Base-by-base conservation (phyloP, 64 coral and sea anemone genomes). In the Anthopleura sola region DNA sequence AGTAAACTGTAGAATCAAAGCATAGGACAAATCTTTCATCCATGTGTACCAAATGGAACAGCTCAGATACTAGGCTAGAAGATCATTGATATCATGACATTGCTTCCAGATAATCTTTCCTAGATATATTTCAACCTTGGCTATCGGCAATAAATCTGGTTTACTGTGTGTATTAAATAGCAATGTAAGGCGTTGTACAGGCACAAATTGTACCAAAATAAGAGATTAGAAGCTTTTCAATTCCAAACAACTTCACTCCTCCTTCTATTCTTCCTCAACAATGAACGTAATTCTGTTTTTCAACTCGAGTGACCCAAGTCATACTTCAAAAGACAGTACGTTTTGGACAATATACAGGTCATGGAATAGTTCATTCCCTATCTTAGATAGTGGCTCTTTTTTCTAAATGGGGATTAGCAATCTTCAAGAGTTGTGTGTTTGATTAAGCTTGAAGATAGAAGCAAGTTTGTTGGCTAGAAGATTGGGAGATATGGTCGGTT, bases 361-460 rank as follows among this genome's bases (percentile, higher is more conserved):
- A 71, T 62, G 21, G 20, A 24, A 62, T 24, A 9, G 66, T 14
- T 33, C 64, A 62, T 31, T 28, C 10, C 66, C 66, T 71, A 71
- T 71, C 66, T 32, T 9, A 71, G 8, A 71, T 71, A 14, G 31
- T 14, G 28, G 15, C 66, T 71, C 62, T 71, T 71, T 26, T 71
- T 3, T 26, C 58, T 62, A 71, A 71, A 71, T 31, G 3, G 66
- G 66, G 66, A 71, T 71, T 71, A 71, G 29, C 1, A 13, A 71
- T 13, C 66, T 32, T 71, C 66, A 71, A 71, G 66, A 71, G 66
- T 28, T 71, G 29, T 71, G 66, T 32, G 28, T 71, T 71, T 71
- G 66, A 71, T 71, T 34, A 71, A 71, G 66, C 66, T 71, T 71
- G 8, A 33, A 31, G 66, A 71, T 71, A 71, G 66, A 71, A 71